Evolutionary conservation across 2,888 invertebrate genomes (phyloP).

Genomic region (Drosophila imparisetae): DNA sequence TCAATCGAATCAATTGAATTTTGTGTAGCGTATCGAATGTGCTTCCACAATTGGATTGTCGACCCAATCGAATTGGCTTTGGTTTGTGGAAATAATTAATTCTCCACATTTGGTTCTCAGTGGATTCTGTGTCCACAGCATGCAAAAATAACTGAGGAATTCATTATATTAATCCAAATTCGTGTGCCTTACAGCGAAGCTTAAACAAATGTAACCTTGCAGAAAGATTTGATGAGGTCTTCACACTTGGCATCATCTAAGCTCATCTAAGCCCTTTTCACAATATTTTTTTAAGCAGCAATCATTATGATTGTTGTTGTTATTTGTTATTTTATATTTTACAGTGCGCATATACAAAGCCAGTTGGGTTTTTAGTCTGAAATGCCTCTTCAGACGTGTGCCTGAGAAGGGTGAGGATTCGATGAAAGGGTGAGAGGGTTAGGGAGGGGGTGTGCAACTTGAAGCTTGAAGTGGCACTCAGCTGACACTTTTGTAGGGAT

Average conservation of each 20-base stretch:
- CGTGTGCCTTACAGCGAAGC: background rate
- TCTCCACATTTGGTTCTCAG: constrained; percentile 6
- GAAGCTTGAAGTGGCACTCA: constrained; percentile 72
- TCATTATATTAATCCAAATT: background rate
- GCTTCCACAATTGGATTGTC: constrained; percentile 27
- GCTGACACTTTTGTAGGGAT: constrained; percentile 76
- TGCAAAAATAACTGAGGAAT: background rate
- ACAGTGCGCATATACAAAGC: constrained; percentile 17
- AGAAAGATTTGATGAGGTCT: background rate
- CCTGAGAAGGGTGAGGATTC: background rate
- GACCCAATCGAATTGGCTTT: constrained; percentile 49
- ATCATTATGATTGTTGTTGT: constrained; percentile 20
- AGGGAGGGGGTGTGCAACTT: constrained; percentile 19
- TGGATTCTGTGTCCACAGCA: background rate
- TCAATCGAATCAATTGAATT: constrained; percentile 4
- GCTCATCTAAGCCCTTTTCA: constrained; percentile 51
- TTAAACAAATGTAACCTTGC: constrained; percentile 5
- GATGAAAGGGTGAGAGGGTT: no score
- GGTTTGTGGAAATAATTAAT: constrained; percentile 19
- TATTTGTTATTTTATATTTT: constrained; percentile 20
- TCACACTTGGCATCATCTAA: constrained; percentile 41
- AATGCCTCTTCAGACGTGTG: constrained; percentile 42
- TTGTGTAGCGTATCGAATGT: constrained; percentile 48
- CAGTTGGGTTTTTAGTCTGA: constrained; percentile 25
- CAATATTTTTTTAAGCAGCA: constrained; percentile 29